Base-by-base conservation (phyloP, 2,797 vertebrate genomes). In the Limosa lapponica region DNA sequence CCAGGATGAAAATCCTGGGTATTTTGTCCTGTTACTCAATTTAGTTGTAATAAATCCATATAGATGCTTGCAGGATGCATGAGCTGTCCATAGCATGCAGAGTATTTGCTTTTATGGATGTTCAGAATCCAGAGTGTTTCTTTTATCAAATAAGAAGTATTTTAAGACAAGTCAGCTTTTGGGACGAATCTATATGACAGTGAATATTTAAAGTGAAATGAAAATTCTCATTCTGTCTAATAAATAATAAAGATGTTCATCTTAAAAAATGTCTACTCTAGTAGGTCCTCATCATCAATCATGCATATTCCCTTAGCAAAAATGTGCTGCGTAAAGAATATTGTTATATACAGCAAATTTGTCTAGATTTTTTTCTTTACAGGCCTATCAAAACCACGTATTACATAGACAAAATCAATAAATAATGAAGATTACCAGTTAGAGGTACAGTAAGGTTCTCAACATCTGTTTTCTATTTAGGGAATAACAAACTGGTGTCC, bases 371-470 rank as follows among this genome's bases (percentile, higher is more conserved):
- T 91, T 87, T 95, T 93, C 90, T 95, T 95, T 92, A 93, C 81
- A 94, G 93, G 71, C 64, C 85, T 96, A 95, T 92, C 86, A 90
- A 93, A 97, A 87, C 55, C 93, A 94, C 51, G 0, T 73, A 87
- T 67, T 94, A 96, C 93, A 93, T 18, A 90, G 88, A 96, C 87
- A 93, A 95, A 95, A 94, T 82, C 91, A 95, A 95, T 95, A 93
- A 96, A 91, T 96, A 93, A 89, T 89, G 79, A 93, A 93, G 61
- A 82, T 82, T 77, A 90, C 43, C 62, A 85, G 78, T 81, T 77
- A 96, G 84, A 93, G 72, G 77, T 94, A 82, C 83, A 88, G 55
- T 52, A 95, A 93, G 27, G 36, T 72, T 82, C 49, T 95, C 81
- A 94, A 67, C 54, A 67, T 89, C 74, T 88, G 36, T 55, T 94